These are phyloP conservation scores for Arge pagana DNA, from an alignment of 2,888 invertebrate species.

Conservation along the genomic window DNA sequence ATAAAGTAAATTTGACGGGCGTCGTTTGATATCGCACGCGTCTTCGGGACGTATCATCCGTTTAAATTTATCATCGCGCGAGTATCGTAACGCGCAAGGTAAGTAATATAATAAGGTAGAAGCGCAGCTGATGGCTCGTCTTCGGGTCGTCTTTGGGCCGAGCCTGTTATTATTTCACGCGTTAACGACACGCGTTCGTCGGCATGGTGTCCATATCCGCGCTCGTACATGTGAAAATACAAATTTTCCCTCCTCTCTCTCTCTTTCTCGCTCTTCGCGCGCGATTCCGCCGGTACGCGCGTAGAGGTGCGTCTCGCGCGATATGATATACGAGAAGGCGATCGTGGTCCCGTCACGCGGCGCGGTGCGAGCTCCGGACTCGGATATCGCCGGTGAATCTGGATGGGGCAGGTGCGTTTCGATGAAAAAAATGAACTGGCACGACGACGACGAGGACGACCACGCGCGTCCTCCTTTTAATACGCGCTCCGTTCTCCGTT, in stretches of 20 bases:
- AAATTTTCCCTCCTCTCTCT: no score
- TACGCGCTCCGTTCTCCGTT: conserved; percentile 50
- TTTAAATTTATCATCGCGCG: conserved; percentile 3
- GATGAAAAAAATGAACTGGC: conserved; percentile 18
- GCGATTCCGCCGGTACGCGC: neutral
- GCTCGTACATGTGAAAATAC: no score
- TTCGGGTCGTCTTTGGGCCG: neutral
- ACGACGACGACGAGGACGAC: conserved; percentile 17
- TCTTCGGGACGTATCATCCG: conserved; percentile 25
- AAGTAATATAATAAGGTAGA: conserved; percentile 1
- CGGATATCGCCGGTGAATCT: conserved; percentile 47
- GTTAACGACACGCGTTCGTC: conserved; percentile 9
- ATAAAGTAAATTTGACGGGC: conserved; percentile 18
- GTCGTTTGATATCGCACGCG: neutral
- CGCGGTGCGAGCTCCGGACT: conserved; percentile 6
- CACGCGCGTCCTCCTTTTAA: conserved; percentile 30
- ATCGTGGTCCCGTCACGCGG: conserved; percentile 8
- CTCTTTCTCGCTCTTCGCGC: no score
- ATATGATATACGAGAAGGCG: conserved; percentile 22
- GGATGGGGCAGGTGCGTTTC: conserved; percentile 43
- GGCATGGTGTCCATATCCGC: no score
- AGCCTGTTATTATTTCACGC: conserved; percentile 6
- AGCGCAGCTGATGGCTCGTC: conserved; percentile 5
- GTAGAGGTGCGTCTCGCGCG: neutral
- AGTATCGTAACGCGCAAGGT: no score